Evolutionary conservation across 2,797 vertebrate genomes (phyloP), one percentile per base, ranked within the genome.

Genomic region (Triplophysa bombifrons): DNA sequence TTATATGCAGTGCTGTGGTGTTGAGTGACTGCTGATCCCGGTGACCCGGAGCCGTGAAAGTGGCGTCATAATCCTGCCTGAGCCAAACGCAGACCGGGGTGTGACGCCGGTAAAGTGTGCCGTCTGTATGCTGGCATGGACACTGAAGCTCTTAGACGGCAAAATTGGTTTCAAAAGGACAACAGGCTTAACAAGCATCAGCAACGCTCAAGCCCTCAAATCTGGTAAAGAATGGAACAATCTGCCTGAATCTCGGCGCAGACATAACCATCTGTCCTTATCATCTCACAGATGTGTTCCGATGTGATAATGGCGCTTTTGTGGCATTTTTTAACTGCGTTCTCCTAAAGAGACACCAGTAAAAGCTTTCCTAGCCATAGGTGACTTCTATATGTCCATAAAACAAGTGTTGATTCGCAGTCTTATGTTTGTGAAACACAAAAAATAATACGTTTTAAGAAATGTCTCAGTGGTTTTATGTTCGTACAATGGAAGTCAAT

Each of bases 161-260:
- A n/a, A 61, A 77, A 77, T 77, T 77, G 75, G 25, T 77, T 77
- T 77, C 55, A 50, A 69, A 70, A 77, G 75, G 75, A 27, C 66
- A 77, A 77, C 3, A 17, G 74, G 25, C 66, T 77, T 77, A 77
- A 61, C 41, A 14, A 76, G 63, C 63, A 76, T 67, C 63, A 67
- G 74, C 0, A 3, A 34, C 6, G 50, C 63, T n/a, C 41, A 61
- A 66, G 27, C 75, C 48, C 27, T 77, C 55, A 38, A 61, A 77
- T 70, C 66, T 61, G 66, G 12, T 50, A 25, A 70, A 61, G 66
- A 60, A 70, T 77, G 75, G 25, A 69, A 77, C 75, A 69, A 77
- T 77, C 75, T 77, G 44, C 66, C 75, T 61, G 66, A 61, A 77
- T 61, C 41, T 38, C 8, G 8, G 50, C 25, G 8, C 53, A 69